phyloP scores from a whole-genome alignment of 2,797 vertebrate genomes.

The Enteromius trimaculatus region DNA sequence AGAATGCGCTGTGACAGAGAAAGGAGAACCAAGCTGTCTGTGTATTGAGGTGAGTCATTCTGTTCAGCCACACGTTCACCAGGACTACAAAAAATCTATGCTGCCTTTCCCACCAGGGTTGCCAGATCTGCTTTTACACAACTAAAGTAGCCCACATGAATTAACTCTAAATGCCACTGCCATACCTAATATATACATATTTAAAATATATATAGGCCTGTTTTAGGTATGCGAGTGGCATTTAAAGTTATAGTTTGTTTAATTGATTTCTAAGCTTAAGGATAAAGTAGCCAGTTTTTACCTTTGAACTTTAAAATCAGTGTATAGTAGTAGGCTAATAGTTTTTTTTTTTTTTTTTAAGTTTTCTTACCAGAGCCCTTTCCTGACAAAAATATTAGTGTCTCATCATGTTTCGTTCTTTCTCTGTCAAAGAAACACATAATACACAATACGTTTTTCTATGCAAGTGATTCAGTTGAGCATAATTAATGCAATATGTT shows the following conservation, averaged over 20 bases:
- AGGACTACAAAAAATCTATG: not conserved
- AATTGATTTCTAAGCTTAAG: no score
- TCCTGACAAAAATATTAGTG: not conserved
- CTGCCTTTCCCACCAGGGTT: not conserved
- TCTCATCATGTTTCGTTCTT: not conserved
- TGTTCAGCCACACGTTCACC: not conserved
- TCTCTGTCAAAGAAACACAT: not conserved
- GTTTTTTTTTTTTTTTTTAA: not conserved
- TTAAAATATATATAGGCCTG: no score
- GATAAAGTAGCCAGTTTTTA: not conserved
- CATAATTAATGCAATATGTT: not conserved
- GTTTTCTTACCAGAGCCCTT: no score
- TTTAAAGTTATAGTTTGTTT: no score
- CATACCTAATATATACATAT: not conserved
- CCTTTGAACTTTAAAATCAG: not conserved
- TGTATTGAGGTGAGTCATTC: slow-evolving; percentile 83
- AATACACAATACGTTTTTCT: not conserved
- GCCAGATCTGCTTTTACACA: not conserved
- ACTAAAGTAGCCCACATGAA: not conserved
- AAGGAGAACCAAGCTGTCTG: slow-evolving; percentile 87
- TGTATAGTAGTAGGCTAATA: not conserved
- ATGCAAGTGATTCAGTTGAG: not conserved
- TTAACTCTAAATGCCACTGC: not conserved
- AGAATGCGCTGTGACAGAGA: slow-evolving; percentile 88
- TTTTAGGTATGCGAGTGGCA: no score